A percentile compares a stretch with the other conserved stretches of the same genome.
phyloP scores from a whole-genome alignment of 2,888 invertebrate genomes.

The Lasioglossum pauxillum region DNA sequence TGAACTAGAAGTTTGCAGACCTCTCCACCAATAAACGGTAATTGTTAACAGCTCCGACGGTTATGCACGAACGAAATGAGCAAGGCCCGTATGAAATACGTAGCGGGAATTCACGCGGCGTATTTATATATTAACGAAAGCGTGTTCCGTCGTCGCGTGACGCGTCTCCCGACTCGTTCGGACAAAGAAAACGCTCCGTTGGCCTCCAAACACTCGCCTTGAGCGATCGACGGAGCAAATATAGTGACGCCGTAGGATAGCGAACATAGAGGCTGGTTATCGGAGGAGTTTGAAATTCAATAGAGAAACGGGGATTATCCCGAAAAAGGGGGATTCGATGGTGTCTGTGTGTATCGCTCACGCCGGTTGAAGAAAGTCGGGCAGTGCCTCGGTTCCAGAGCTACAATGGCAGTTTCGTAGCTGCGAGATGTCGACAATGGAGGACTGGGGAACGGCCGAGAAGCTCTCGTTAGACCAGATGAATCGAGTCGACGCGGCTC shows the following conservation, averaged over 20 bases:
- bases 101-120: not conserved
- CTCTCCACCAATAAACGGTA: too few relatives aligned
- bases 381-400: not conserved
- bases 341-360: not conserved
- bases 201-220: not conserved
- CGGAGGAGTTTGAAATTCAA: not conserved
- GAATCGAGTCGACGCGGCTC: not conserved
- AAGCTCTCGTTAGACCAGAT: not conserved
- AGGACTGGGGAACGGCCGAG: not conserved
- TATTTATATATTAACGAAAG: not conserved
- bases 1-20: too few relatives aligned
- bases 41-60: not conserved
- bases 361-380: not conserved
- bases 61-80: not conserved
- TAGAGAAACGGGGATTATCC: not conserved
- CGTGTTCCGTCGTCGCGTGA: not conserved
- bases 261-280: not conserved
- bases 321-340: not conserved
- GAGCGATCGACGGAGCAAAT: not conserved
- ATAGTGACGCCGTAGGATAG: not conserved
- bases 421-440: not conserved
- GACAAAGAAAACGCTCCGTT: constrained; percentile 1
- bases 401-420: not conserved
- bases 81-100: too few relatives aligned
- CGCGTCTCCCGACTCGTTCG: not conserved